Evolutionary conservation across 2,797 vertebrate species (phyloP), one percentile per base, ranked within the genome.

Genomic region (Margarornis squamiger): DNA sequence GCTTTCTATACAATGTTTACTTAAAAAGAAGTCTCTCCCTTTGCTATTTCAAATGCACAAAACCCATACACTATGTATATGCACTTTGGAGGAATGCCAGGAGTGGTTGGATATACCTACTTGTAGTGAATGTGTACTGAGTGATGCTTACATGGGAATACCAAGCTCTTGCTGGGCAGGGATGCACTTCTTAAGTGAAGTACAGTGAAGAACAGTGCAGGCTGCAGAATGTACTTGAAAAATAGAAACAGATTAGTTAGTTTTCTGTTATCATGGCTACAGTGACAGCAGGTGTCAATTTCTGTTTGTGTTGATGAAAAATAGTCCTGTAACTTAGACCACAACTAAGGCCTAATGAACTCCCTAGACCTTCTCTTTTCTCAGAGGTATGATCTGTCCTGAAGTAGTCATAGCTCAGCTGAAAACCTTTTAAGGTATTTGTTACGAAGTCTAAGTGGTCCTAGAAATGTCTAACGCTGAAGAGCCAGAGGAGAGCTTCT

Each of bases 61-160:
- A 18, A 23, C 13, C 13, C 4, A 5, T 13, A 7, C 2, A 13
- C 17, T 48, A 7, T 52, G 14, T n/a, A 5, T 30, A 2, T 14
- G 26, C n/a, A n/a, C 9, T 54, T 43, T 26, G n/a, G 39, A 81
- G 30, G 45, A 71, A 3, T 2, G 4, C 14, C 45, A 41, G 41
- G 45, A 68, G 29, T 26, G 16, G 45, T 3, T 67, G 49, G 34
- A 12, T 48, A 5, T 14, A 32, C 30, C 24, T 29, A 6, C 52
- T 18, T 34, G 24, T 10, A 46, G 17, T 1, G 4, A 70, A n/a
- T 0, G 1, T 1, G 6, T 34, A 32, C 36, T 41, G 24, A 59
- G 15, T 1, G 1, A 9, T 2, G 3, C 15, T 73, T 41, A 21
- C 16, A 19, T 1, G 1, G 26, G 12, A 74, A 13, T 22, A n/a